Base-by-base conservation (phyloP, 2,113 vertebrate genomes). In the Perca fluviatilis region DNA sequence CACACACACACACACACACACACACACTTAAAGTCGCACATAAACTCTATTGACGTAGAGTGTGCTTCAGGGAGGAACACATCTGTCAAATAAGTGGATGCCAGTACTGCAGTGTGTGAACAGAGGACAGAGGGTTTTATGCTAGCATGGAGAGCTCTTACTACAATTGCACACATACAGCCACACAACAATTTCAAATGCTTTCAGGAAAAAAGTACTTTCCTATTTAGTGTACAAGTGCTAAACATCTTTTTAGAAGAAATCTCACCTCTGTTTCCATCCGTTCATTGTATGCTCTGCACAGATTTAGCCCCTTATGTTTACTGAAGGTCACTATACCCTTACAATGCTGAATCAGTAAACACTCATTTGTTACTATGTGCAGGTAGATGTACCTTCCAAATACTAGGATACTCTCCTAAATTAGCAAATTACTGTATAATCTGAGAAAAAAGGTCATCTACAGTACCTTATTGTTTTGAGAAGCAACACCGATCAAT, bases 51-150 rank as follows among this genome's bases (percentile, higher is more conserved):
- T 62, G 62, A 61, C 84, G 89, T 46, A 21, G 47, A 82, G 23
- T 50, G 67, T 70, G 79, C 86, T 86, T 80, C 80, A 88, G 87
- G 83, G 86, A 77, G 69, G 71, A 78, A 72, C 80, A 89, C 89
- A 90, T 89, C 90, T 90, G 86, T 82, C 66, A 81, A 56, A 72
- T 58, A 43, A 25, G 64, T 51, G 70, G 40, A 66, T 84, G 78
- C 76, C 76, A 90, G 69, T 27, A 62, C 79, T 84, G 85, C 85
- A 77, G 83, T 27, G 49, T 80, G 66, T 62, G 68, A 83, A 80
- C 27, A 69, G 70, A 89, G 79, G 84, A 84, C 69, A 61, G 21
- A 50, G 63, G 67, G 51, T 50, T 78, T 83, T 56, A 53, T 61
- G 23, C 72, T 57, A 60, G 73, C 5, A 43, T 49, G 9, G 60